phyloP scores from a whole-genome alignment of 2,113 vertebrate species.

The Hippocampus comes region DNA sequence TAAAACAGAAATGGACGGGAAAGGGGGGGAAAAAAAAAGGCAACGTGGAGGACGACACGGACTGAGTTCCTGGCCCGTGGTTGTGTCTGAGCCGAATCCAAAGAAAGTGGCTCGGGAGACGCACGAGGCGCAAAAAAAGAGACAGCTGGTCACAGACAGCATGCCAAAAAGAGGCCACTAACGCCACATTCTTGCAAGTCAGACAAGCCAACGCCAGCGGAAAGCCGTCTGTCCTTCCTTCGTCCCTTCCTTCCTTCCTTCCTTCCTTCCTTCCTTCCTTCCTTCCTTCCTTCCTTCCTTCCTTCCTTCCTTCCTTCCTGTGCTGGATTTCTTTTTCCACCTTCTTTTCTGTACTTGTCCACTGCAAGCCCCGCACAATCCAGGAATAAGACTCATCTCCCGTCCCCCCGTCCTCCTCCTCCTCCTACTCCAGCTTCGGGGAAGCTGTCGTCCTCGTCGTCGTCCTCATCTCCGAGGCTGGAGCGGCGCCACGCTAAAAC shows the following conservation, averaged over 20 bases:
- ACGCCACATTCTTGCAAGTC: constrained; percentile 68
- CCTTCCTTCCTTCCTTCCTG: constrained; percentile 39
- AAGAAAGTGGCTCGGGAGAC: constrained; percentile 65
- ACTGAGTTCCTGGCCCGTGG: constrained; percentile 44
- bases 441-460: constrained; percentile 32
- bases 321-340: constrained; percentile 41
- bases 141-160: constrained; percentile 70
- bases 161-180: constrained; percentile 69
- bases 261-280: not conserved
- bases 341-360: constrained; percentile 38
- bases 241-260: constrained; percentile 42
- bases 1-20: constrained; percentile 31
- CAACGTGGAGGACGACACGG: constrained; percentile 28
- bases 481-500: constrained; percentile 56
- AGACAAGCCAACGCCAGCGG: constrained; percentile 65
- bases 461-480: constrained; percentile 35
- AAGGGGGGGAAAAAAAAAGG: constrained; percentile 16
- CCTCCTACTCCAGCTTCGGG: constrained; percentile 44
- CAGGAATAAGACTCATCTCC: constrained; percentile 50
- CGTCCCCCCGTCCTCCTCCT: constrained; percentile 13
- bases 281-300: no score
- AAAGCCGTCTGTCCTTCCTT: constrained; percentile 45
- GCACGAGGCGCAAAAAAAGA: constrained; percentile 53
- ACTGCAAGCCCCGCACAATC: constrained; percentile 57
- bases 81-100: constrained; percentile 65